These are phyloP conservation scores for Trichonephila clavipes DNA, from an alignment of 1,140 invertebrate genomes.

Conservation along the genomic window DNA sequence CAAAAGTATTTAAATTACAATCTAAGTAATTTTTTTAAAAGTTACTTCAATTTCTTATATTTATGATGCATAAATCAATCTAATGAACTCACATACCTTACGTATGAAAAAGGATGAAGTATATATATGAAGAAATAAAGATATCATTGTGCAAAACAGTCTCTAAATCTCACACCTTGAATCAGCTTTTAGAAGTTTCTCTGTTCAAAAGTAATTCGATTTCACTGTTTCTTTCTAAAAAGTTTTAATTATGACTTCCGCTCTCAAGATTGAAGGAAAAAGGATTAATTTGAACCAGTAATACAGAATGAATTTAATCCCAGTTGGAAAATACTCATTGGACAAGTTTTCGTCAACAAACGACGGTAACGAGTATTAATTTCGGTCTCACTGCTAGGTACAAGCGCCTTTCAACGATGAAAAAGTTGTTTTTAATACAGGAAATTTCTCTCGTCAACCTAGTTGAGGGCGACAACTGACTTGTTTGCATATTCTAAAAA, in stretches of 20 bases:
- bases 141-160: not conserved
- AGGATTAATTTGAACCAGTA: not conserved
- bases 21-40: no score
- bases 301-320: not conserved
- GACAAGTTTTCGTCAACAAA: not conserved
- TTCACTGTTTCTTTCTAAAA: not conserved
- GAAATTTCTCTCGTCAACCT: slow-evolving; percentile 11
- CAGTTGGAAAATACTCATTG: not conserved
- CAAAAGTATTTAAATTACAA: no score
- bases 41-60: not conserved
- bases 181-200: not conserved
- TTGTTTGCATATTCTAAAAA: slow-evolving; percentile 32
- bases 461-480: not conserved
- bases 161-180: not conserved
- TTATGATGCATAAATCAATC: not conserved
- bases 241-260: not conserved
- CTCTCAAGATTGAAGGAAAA: not conserved
- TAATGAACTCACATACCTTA: not conserved
- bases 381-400: not conserved
- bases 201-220: not conserved
- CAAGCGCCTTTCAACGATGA: not conserved
- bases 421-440: not conserved
- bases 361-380: not conserved
- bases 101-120: not conserved
- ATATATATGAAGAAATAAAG: not conserved